Percentiles rank a stretch among this genome's conserved stretches.
Evolutionary conservation across 1,140 invertebrate species (phyloP).

Genomic region (Drosophila sulfurigaster): DNA sequence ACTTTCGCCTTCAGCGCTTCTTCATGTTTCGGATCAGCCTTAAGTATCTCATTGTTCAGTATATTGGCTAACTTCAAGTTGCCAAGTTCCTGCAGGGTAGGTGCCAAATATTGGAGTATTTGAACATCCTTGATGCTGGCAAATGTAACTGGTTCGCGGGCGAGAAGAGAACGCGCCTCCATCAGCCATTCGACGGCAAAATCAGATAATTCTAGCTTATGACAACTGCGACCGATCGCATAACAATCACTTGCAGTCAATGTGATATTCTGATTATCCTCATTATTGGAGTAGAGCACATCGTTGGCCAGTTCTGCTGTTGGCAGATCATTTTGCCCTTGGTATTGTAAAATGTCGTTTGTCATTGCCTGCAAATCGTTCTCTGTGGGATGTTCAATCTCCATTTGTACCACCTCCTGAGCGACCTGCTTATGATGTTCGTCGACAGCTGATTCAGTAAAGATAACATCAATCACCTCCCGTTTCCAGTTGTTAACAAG

Average conservation of each 20-base stretch:
- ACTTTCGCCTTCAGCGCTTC: slow-evolving; percentile 39
- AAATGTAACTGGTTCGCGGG: slow-evolving; percentile 2
- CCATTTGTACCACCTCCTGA: slow-evolving; percentile 86
- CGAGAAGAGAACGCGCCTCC: slow-evolving; percentile 88
- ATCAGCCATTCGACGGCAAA: slow-evolving; percentile 97
- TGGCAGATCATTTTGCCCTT: slow-evolving; percentile 96
- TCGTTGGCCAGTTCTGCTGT: slow-evolving; percentile 94
- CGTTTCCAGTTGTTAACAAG: slow-evolving; percentile 95
- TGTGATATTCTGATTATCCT: slow-evolving; percentile 85
- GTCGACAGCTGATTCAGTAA: slow-evolving; percentile 13
- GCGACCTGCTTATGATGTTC: slow-evolving; percentile 86
- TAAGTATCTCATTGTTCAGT: slow-evolving; percentile 59
- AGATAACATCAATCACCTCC: slow-evolving; percentile 87
- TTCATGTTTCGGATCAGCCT: slow-evolving; percentile 34
- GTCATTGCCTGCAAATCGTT: slow-evolving; percentile 97
- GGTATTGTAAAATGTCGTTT: slow-evolving; percentile 95
- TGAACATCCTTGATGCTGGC: slow-evolving; percentile 33
- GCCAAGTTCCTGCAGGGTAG: slow-evolving; percentile 34
- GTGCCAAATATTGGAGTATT: slow-evolving; percentile 48
- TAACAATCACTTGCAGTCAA: slow-evolving; percentile 95
- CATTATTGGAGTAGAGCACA: slow-evolving; percentile 89
- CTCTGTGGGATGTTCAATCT: slow-evolving; percentile 87
- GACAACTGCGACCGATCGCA: slow-evolving; percentile 95
- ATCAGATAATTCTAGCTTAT: slow-evolving; percentile 94
- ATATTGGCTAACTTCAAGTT: slow-evolving; percentile 61